Evolutionary conservation across 2,888 invertebrate species (phyloP).

Genomic region (Boloria selene): DNA sequence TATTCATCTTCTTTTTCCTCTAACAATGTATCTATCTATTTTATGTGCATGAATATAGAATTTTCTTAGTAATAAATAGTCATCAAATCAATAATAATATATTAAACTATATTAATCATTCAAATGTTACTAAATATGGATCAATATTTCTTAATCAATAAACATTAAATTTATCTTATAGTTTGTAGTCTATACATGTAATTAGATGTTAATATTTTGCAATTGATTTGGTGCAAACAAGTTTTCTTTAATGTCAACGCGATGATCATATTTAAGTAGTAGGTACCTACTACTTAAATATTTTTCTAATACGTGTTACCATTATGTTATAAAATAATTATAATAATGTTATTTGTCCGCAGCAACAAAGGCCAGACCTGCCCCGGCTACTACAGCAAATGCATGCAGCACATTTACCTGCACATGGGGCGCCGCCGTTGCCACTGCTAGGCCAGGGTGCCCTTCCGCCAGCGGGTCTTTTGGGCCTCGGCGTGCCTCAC

Average conservation of each 20-base stretch:
- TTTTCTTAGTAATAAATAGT: too few species aligned
- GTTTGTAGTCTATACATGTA: background rate
- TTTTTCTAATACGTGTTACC: too few species aligned
- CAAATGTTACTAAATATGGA: background rate
- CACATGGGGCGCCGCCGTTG: conserved; percentile 88
- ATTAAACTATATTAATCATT: too few species aligned
- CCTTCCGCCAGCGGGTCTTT: conserved; percentile 82
- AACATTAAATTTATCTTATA: conserved; percentile 20
- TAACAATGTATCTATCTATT: background rate
- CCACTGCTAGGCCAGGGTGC: conserved; percentile 77
- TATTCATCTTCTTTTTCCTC: conserved; percentile 44
- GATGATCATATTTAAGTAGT: conserved; percentile 15
- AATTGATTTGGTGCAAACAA: conserved; percentile 21
- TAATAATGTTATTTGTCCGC: conserved; percentile 47
- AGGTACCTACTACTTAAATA: background rate
- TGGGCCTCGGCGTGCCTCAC: conserved; percentile 87
- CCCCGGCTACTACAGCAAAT: conserved; percentile 94
- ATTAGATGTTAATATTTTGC: conserved; percentile 23
- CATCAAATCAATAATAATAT: too few species aligned
- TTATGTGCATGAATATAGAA: background rate
- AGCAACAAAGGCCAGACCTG: conserved; percentile 93
- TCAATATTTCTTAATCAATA: conserved; percentile 6
- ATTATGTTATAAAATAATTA: background rate
- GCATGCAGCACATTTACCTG: conserved; percentile 93
- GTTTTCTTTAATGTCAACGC: conserved; percentile 21